Base-by-base conservation (phyloP, 2,888 invertebrate genomes). In the Carpatolechia fugitivella region DNA sequence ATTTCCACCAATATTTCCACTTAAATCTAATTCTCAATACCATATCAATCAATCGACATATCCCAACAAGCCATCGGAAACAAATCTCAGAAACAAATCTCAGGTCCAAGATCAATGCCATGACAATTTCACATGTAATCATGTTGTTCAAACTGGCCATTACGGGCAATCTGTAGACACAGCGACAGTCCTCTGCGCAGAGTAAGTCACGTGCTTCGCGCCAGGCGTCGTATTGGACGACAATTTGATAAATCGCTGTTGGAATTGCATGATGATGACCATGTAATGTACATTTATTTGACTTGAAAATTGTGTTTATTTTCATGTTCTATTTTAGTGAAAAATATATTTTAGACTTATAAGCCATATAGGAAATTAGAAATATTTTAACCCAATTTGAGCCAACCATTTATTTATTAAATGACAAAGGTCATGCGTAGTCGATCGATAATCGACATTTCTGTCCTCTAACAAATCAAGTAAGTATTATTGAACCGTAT, bases 131-230 rank as follows among this genome's bases (percentile, higher is more conserved):
- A 68, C 65, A 64, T 66, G 72, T 69, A 75, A 81, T 82, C 76
- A 77, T n/a, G 24, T 24, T 76, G 74, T 78, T 71, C 74, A 76
- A 79, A 78, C 77, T 75, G 62, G 65, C 69, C 71, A 79, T 81
- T 79, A 76, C 63, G 57, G 61, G 61, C 58, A 60, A 64, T 58
- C 56, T 48, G 16, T 50, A 38, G 29, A 55, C 56, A 56, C 44
- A 36, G 38, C 18, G 36, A 36, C 38, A 50, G 50, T 50, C 50
- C 14, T 24, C 11, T 41, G 40, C 40, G 40, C 40, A 41, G 16
- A 60, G 62, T 63, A 68, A 71, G 77, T 74, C 77, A 76, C 78
- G 76, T 78, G 74, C 56, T 72, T 74, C 72, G 65, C 72, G 78
- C 74, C 63, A 60, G 41, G 35, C 35, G 11, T 11, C 11, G n/a